These are phyloP conservation scores for Percina caprodes DNA, from an alignment of 2,113 vertebrate genomes.

Conservation along the genomic window DNA sequence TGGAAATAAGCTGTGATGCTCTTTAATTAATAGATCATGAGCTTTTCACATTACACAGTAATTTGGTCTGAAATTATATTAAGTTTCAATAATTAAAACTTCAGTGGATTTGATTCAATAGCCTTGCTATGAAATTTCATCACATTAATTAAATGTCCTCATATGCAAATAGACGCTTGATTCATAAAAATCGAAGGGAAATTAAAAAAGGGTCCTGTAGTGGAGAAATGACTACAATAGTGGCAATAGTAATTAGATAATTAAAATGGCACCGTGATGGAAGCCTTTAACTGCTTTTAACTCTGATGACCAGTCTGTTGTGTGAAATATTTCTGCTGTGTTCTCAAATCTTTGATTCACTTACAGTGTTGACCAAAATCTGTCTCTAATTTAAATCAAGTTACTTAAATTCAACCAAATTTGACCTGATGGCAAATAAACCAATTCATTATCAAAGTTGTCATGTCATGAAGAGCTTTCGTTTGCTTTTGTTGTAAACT, in stretches of 20 bases:
- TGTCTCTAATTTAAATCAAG: background rate
- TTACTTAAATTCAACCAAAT: background rate
- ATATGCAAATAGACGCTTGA: background rate
- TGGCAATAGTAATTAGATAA: background rate
- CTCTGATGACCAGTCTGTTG: background rate
- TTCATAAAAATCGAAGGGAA: background rate
- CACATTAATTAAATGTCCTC: conserved; percentile 4
- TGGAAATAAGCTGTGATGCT: background rate
- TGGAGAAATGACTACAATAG: background rate
- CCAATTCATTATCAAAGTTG: background rate
- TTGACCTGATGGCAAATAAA: background rate
- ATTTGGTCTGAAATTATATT: background rate
- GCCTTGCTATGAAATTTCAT: background rate
- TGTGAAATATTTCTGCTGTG: background rate
- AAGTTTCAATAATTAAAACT: background rate
- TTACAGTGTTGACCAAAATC: background rate
- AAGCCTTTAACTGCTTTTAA: background rate
- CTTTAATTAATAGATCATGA: background rate
- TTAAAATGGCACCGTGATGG: background rate
- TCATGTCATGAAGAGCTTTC: background rate
- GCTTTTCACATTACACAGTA: background rate
- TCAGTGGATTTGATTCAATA: background rate
- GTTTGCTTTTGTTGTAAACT: background rate
- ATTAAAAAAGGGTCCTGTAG: background rate
- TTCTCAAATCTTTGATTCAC: background rate